These are phyloP conservation scores for Calephelis perditalis DNA, from an alignment of 2,888 invertebrate genomes.

Conservation along the genomic window DNA sequence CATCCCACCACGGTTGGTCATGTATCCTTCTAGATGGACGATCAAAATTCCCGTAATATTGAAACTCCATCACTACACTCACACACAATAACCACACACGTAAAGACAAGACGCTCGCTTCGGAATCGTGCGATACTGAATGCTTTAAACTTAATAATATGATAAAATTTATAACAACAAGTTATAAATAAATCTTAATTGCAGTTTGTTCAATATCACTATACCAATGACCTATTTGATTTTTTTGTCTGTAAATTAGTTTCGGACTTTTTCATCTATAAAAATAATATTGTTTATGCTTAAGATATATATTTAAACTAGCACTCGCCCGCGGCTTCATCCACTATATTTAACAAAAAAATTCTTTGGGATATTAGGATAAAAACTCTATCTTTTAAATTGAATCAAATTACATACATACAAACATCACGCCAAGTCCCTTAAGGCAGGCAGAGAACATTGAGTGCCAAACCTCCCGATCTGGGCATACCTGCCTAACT, in stretches of 20 bases:
- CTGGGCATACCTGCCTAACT: too few species aligned
- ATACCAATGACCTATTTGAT: constrained; percentile 2
- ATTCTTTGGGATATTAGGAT: too few species aligned
- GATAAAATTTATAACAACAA: constrained; percentile 53
- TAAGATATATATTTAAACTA: too few species aligned
- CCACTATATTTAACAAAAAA: too few species aligned
- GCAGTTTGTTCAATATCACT: constrained; percentile 17
- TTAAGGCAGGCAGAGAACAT: too few species aligned
- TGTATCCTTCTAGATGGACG: constrained; percentile 48
- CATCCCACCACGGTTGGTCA: constrained; percentile 69
- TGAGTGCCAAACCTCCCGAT: too few species aligned
- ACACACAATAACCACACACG: constrained; percentile 19
- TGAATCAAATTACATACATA: too few species aligned
- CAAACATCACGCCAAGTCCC: too few species aligned
- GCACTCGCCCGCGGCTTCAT: too few species aligned
- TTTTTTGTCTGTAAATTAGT: background rate
- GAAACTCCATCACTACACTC: constrained; percentile 56
- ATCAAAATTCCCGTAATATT: constrained; percentile 64
- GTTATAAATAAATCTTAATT: constrained; percentile 40
- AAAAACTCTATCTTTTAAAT: too few species aligned
- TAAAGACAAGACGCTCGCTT: constrained; percentile 47
- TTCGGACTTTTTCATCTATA: too few species aligned
- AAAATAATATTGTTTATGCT: background rate
- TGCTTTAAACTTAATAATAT: constrained; percentile 54
- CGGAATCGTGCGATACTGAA: constrained; percentile 57